Percentiles rank a stretch among this genome's conserved stretches.
phyloP scores from a whole-genome alignment of 2,888 invertebrate genomes.

The Podabrus alpinus region DNA sequence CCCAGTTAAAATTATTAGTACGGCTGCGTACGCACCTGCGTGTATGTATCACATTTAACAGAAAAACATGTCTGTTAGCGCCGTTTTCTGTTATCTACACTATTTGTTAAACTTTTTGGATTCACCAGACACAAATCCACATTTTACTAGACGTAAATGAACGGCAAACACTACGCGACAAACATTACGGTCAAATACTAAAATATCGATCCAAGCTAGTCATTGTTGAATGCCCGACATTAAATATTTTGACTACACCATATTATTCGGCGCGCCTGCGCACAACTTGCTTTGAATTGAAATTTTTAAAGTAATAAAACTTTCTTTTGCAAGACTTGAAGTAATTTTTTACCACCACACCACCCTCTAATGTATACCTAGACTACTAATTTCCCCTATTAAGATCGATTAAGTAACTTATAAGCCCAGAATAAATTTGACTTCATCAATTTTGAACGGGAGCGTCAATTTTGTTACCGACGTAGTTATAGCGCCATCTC shows the following conservation, averaged over 20 bases:
- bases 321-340: not conserved
- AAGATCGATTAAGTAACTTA: not conserved
- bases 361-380: not conserved
- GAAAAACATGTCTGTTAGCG: conserved; percentile 55
- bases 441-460: not conserved
- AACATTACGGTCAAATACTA: conserved; percentile 54
- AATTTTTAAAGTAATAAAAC: not conserved
- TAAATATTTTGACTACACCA: conserved; percentile 49
- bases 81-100: conserved; percentile 48
- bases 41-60: conserved; percentile 62
- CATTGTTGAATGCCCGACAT: conserved; percentile 57
- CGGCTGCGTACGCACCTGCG: conserved; percentile 98
- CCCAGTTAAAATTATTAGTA: conserved; percentile 86
- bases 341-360: not conserved
- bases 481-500: not conserved
- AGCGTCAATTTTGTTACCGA: not conserved
- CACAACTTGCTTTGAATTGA: not conserved
- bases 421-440: not conserved
- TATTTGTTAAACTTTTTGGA: conserved; percentile 42
- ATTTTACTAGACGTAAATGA: conserved; percentile 48
- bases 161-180: conserved; percentile 48
- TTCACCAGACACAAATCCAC: conserved; percentile 47
- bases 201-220: conserved; percentile 66
- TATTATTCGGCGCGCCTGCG: not conserved
- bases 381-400: not conserved